Evolutionary conservation across 2,113 vertebrate species (phyloP).

Genomic region (Microtus richardsoni): DNA sequence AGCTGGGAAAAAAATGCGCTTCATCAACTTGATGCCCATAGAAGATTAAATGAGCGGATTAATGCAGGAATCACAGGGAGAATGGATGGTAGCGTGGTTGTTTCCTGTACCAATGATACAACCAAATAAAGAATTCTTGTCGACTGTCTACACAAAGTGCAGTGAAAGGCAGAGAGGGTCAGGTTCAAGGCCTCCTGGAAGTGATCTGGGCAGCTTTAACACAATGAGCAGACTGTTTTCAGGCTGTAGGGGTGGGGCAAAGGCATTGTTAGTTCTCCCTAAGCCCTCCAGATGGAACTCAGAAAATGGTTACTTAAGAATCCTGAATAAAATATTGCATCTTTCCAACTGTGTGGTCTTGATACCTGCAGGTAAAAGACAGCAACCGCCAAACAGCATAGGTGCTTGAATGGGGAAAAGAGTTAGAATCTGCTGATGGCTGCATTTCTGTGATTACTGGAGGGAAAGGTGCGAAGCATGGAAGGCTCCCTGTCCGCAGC

Average conservation of each 20-base stretch:
- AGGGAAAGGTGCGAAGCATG: neutral
- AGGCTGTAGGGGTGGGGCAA: neutral
- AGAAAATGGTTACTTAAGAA: neutral
- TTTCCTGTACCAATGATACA: neutral
- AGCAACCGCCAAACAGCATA: neutral
- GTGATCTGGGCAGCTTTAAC: neutral
- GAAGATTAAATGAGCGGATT: neutral
- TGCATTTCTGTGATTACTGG: neutral
- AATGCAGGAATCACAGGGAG: neutral
- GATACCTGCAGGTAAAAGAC: neutral
- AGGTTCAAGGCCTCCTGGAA: neutral
- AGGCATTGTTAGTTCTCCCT: neutral
- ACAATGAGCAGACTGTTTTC: neutral
- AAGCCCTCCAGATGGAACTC: neutral
- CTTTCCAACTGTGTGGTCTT: neutral
- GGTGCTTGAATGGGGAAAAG: neutral
- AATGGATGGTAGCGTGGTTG: neutral
- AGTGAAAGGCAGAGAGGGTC: neutral
- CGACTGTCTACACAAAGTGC: neutral
- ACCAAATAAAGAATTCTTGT: neutral
- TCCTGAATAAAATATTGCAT: neutral
- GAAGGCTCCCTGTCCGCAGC: neutral
- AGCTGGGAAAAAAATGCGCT: neutral
- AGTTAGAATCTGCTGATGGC: neutral
- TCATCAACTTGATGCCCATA: neutral